Base-by-base conservation (phyloP, 2,888 invertebrate genomes). In the Ectemnius continuus region DNA sequence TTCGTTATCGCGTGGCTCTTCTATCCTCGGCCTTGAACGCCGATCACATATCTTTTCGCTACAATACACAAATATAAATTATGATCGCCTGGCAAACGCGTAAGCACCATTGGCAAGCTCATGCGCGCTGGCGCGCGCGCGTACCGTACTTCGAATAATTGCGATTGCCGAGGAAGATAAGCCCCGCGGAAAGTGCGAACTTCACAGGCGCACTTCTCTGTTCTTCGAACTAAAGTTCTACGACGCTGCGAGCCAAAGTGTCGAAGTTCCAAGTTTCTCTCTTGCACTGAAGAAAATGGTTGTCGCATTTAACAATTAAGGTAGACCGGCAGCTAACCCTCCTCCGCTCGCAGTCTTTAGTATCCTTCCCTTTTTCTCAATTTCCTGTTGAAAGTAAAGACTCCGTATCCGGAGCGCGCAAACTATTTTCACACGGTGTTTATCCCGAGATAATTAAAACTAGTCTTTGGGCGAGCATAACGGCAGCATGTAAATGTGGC, bases 381-480 rank as follows among this genome's bases (percentile, higher is more conserved):
- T 45, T 63, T 52, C 47, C 26, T 14, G 20, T 0, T 26, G 18
- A 48, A 28, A 20, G 52, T 57, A 56, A 36, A 59, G 20, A 61
- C 28, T 52, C 14, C 73, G 20, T 65, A 47, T 60, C 45, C 3
- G 61, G n/a, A 20, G 4, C 18, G 23, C 5, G 28, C 18, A 67
- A 66, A 67, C 63, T 67, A 76, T 78, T 76, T 78, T 82, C 81
- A 73, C 81, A 82, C 80, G 80, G 66, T 59, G 61, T 76, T 66
- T 71, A 61, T 23, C 61, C 65, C 59, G 72, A 65, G 73, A 79
- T 79, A 80, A 82, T 82, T 82, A 82, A 82, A 82, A 61, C 72
- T 71, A 73, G 76, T 75, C 79, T 77, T 82, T 73, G 78, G 67
- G 78, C 60, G 82, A 70, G 78, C 71, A 79, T 75, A 69, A 69